Percentiles rank a stretch among this genome's conserved stretches.
Evolutionary conservation across 2,888 invertebrate genomes (phyloP).

Genomic region (Chloromyia formosa): DNA sequence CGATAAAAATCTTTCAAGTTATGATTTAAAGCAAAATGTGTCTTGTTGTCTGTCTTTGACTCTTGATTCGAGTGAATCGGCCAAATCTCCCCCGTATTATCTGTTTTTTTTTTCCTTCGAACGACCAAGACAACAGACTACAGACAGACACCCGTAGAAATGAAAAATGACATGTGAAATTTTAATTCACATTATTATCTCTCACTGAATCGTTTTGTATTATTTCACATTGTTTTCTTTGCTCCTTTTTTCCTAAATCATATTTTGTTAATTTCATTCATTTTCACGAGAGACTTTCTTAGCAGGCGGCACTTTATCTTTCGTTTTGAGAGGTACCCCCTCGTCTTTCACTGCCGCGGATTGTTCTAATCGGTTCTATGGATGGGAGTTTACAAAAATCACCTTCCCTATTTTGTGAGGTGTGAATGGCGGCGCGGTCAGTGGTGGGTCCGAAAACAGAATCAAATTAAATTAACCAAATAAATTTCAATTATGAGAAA

Average conservation of each 20-base stretch:
- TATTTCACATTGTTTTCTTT: background rate
- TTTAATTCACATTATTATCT: conserved; percentile 37
- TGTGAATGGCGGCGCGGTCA: background rate
- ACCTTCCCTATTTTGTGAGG: no score
- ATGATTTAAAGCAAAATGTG: conserved; percentile 37
- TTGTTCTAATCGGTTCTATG: no score
- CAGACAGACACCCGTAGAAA: background rate
- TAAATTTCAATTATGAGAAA: conserved; percentile 29
- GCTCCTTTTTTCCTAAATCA: background rate
- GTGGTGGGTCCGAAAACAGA: background rate
- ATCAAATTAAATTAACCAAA: conserved; percentile 37
- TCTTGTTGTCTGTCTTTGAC: background rate
- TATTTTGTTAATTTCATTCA: background rate
- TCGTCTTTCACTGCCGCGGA: background rate
- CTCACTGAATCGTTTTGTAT: conserved; percentile 12
- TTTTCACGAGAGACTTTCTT: background rate
- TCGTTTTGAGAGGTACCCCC: background rate
- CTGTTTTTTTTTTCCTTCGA: background rate
- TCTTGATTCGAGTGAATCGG: no score
- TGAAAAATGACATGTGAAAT: conserved; percentile 38
- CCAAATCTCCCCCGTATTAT: background rate
- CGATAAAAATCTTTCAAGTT: conserved; percentile 38
- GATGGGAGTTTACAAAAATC: no score
- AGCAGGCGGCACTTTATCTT: background rate
- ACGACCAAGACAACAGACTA: background rate